These are phyloP conservation scores for Mylabris phalerata DNA, from an alignment of 1,140 invertebrate species.

Conservation along the genomic window DNA sequence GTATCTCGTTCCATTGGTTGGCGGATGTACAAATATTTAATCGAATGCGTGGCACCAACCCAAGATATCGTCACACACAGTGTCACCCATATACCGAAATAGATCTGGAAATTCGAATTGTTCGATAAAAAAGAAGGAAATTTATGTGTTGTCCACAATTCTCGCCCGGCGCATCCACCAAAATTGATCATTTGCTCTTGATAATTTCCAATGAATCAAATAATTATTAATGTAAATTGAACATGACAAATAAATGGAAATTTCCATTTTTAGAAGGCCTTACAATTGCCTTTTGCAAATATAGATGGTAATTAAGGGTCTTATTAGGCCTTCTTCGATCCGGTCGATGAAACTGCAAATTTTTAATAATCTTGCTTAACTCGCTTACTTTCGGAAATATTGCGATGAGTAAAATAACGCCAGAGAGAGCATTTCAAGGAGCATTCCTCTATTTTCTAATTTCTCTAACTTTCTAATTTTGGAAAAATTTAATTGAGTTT, in stretches of 20 bases:
- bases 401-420: too few relatives aligned
- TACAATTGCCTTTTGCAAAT: too few relatives aligned
- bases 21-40: conserved; percentile 74
- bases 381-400: too few relatives aligned
- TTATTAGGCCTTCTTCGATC: too few relatives aligned
- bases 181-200: not conserved
- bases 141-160: not conserved
- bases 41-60: conserved; percentile 82
- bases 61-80: conserved; percentile 77
- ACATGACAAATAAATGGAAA: not conserved
- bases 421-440: too few relatives aligned
- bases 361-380: too few relatives aligned
- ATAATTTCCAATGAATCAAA: not conserved
- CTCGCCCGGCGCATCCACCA: conserved; percentile 10
- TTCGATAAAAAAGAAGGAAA: not conserved
- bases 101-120: conserved; percentile 57
- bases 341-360: too few relatives aligned
- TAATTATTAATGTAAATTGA: not conserved
- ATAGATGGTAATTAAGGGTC: too few relatives aligned
- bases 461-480: too few relatives aligned
- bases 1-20: conserved; percentile 39
- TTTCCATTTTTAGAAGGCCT: too few relatives aligned
- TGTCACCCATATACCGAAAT: conserved; percentile 79
- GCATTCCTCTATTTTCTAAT: too few relatives aligned
- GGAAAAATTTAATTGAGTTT: too few relatives aligned